Evolutionary conservation across 2,113 vertebrate genomes (phyloP), one percentile per base, ranked within the genome.

Genomic region (Esox niger): DNA sequence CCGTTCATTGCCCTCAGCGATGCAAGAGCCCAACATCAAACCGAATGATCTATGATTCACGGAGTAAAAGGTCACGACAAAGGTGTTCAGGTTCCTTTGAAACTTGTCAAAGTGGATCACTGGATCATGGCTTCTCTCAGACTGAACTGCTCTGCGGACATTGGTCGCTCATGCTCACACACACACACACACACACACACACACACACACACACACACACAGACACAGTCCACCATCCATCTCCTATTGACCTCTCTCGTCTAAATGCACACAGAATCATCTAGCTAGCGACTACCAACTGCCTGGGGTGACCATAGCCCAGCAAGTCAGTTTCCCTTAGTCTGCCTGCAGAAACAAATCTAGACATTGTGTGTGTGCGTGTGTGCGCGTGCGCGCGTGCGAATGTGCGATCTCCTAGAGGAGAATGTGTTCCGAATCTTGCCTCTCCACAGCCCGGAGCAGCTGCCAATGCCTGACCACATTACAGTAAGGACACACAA

Each of bases 21-120:
- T 65, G 62, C 35, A 38, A 38, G 64, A 63, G 62, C 70, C 62
- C 63, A 71, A 82, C 82, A 77, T 81, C 82, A 73, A 71, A 25
- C 71, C 71, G 68, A 88, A 77, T 78, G n/a, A 49, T 73, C 70
- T 64, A 64, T 82, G 84, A 85, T 73, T 83, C 78, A 83, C 64
- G 25, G 76, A 83, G 66, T 73, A 66, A 75, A 79, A 80, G 83
- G 79, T 80, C 80, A 77, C 76, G 72, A 81, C 61, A 80, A 87
- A 85, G 75, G 79, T 84, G 66, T 86, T 82, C 63, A 8, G 74
- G 68, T 66, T 69, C 65, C 80, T 72, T 66, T 54, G 61, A 21
- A 20, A 62, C 59, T 11, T 54, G 73, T 66, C 78, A 73, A 47
- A 56, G 66, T 62, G 64, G 68, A 59, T 77, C 54, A 68, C 62